Evolutionary conservation across 2,113 vertebrate species (phyloP), one percentile per base, ranked within the genome.

Genomic region (Poeciliopsis retropinna): DNA sequence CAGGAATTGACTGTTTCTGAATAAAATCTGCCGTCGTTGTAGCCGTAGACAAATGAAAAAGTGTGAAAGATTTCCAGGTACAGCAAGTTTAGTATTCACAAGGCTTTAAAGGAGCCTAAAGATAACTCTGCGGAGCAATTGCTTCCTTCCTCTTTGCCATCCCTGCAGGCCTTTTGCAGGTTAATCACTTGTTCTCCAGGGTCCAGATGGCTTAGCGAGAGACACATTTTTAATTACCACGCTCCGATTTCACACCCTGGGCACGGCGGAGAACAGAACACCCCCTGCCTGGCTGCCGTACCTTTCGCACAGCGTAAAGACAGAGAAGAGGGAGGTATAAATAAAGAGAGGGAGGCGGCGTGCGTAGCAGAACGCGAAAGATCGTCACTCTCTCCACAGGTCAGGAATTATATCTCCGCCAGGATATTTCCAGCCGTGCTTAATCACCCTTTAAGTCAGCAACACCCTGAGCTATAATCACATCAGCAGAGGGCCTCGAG

Each of bases 211-310:
- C 72, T 44, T 60, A 84, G 75, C 82, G 37, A 31, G 85, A 81
- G 87, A 89, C 86, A 86, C 75, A 67, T 75, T 90, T 91, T 90
- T 92, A 93, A 92, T 93, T 87, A 92, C 86, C 79, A 85, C 67
- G 64, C 84, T 91, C 83, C 87, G 84, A 85, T 89, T 88, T 90
- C 85, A 87, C 90, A 84, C 87, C 68, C 73, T 71, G 82, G 75
- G 87, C 89, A 64, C 79, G 68, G 60, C 82, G 54, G 81, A 81
- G 84, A 87, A 85, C 87, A 72, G 61, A 82, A 75, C 75, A 39
- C 85, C 86, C 81, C 83, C 83, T 80, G 69, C 77, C 44, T 64
- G n/a, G 31, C 47, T 19, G 10, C 68, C 67, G 72, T 78, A 28
- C 63, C 81, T 79, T 81, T 68, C 2, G 79, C 71, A 73, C 80